Conservation (phyloP, 23 tunicate genomes). For the Trididemnum nubilum region DNA sequence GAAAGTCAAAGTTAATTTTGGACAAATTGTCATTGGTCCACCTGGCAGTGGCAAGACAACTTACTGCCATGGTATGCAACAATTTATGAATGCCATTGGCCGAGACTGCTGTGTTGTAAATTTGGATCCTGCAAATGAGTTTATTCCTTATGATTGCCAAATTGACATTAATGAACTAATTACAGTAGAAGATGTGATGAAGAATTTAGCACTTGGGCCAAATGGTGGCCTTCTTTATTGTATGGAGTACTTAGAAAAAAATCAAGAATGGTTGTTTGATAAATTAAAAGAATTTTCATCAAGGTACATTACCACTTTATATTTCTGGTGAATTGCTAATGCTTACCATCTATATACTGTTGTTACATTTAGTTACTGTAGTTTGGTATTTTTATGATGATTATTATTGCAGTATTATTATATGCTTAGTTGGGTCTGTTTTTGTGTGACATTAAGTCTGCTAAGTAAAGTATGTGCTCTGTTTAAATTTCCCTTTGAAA, state of each 20-base stretch:
- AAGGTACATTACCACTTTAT: conserved; percentile 52
- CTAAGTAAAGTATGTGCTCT: no score
- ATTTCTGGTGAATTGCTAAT: no score
- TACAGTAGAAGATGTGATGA: conserved; percentile 92
- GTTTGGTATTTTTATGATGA: no score
- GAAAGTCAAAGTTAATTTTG: conserved; percentile 35
- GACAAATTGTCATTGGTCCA: conserved; percentile 96
- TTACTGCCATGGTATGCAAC: conserved; percentile 95
- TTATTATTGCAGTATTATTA: no score
- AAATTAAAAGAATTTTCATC: conserved; percentile 52
- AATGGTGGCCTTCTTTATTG: conserved; percentile 94
- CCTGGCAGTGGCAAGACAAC: conserved; percentile 98
- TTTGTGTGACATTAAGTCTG: no score
- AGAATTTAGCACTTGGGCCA: conserved; percentile 90
- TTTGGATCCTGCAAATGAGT: conserved; percentile 96
- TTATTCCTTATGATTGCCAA: conserved; percentile 81
- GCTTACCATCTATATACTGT: neutral
- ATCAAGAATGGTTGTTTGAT: conserved; percentile 84
- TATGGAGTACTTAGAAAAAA: conserved; percentile 86
- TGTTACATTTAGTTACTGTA: neutral
- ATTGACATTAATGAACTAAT: conserved; percentile 85
- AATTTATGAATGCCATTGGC: conserved; percentile 65
- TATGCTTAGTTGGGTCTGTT: no score
- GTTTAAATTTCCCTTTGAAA: no score
- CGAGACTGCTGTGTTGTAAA: conserved; percentile 87